A percentile compares a stretch with the other conserved stretches of the same genome.
Evolutionary conservation across 2,797 vertebrate genomes (phyloP).

Genomic region (Acipenser oxyrinchus): DNA sequence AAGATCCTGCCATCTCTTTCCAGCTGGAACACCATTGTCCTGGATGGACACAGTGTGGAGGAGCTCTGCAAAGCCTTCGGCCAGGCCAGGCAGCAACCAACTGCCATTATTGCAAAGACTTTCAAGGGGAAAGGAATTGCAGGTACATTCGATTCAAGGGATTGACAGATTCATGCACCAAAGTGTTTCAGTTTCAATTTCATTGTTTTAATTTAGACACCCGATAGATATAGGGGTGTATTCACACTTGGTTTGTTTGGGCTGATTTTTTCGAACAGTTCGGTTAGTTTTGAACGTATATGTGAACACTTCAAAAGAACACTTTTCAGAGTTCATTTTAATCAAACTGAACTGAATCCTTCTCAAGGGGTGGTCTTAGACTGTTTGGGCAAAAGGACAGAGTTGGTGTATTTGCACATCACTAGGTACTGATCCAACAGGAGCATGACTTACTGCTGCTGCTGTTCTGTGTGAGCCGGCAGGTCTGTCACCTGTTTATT

Average conservation of each 20-base stretch:
- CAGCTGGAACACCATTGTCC: constrained; percentile 84
- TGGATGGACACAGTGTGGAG: constrained; percentile 91
- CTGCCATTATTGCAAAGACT: constrained; percentile 88
- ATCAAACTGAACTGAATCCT: too few relatives aligned
- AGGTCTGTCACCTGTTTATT: constrained; percentile 4
- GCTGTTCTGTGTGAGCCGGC: not conserved
- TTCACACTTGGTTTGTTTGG: too few relatives aligned
- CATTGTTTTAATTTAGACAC: too few relatives aligned
- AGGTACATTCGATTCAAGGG: constrained; percentile 50
- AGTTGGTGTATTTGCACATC: not conserved
- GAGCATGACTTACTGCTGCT: not conserved
- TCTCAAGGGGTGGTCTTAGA: too few relatives aligned
- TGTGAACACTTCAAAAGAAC: too few relatives aligned
- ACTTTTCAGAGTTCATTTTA: too few relatives aligned
- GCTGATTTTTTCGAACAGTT: too few relatives aligned
- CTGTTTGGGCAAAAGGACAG: too few relatives aligned
- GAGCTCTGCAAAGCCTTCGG: constrained; percentile 92
- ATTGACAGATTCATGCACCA: too few relatives aligned
- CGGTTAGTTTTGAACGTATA: too few relatives aligned
- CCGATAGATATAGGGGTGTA: too few relatives aligned
- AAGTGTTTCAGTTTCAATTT: too few relatives aligned
- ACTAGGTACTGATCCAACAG: not conserved
- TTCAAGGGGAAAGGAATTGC: constrained; percentile 88
- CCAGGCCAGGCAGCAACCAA: constrained; percentile 82
- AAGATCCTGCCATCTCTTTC: constrained; percentile 18